phyloP scores from a whole-genome alignment of 1,140 invertebrate species.

The Phymastichus coffea region DNA sequence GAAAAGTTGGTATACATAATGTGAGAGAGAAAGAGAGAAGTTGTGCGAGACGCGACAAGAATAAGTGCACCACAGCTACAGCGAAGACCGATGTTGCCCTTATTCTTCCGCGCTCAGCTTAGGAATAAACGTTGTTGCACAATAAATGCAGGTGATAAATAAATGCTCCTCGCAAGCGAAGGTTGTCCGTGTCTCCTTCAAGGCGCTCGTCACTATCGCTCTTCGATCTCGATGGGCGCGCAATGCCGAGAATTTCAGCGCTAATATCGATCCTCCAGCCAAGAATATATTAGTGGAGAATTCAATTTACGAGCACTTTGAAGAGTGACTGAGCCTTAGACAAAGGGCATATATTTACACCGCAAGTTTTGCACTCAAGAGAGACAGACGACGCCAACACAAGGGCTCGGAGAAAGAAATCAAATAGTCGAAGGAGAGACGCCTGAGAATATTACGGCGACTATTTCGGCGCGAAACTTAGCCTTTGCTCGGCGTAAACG shows the following conservation, averaged over 20 bases:
- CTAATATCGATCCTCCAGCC: too few relatives aligned
- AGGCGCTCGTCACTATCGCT: background rate
- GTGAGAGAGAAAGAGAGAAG: background rate
- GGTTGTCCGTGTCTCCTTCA: too few relatives aligned
- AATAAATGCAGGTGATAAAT: too few relatives aligned
- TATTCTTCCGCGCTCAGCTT: too few relatives aligned
- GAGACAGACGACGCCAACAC: background rate
- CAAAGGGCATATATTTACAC: background rate
- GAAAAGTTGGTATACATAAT: background rate
- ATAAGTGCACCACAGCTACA: background rate
- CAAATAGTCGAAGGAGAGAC: background rate
- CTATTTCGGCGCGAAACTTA: background rate
- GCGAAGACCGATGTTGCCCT: background rate
- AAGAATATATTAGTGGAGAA: too few relatives aligned
- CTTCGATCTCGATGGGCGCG: too few relatives aligned
- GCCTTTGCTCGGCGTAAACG: too few relatives aligned
- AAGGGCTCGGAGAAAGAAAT: too few relatives aligned
- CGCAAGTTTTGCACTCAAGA: background rate
- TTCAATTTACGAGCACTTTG: background rate
- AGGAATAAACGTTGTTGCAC: too few relatives aligned
- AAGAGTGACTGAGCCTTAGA: too few relatives aligned
- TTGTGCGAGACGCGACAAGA: background rate
- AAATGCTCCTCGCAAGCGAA: too few relatives aligned
- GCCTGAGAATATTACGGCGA: background rate
- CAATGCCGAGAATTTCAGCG: too few relatives aligned